Base-by-base conservation (phyloP, 2,797 vertebrate species). In the Peromyscus melanophrys region DNA sequence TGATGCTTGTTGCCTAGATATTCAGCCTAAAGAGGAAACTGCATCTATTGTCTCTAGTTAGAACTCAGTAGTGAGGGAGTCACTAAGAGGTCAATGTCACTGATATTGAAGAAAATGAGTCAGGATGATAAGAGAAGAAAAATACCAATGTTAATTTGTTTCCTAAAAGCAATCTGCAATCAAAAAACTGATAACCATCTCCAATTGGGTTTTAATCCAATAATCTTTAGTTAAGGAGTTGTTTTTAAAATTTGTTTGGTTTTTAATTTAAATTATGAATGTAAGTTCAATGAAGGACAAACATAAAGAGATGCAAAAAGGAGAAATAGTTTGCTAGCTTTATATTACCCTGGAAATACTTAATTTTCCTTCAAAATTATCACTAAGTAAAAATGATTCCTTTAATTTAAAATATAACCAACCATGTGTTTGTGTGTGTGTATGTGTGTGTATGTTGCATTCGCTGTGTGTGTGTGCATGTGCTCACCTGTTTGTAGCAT, bases 241-340 rank as follows among this genome's bases (percentile, higher is more conserved):
- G 2, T 52, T 71, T 4, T 52, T 34, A 75, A 55, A 65, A 27
- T 65, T 73, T 9, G 0, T 31, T 81, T 92, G 43, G 9, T 81
- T 93, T 92, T 90, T 65, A 86, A 40, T 17, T 89, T 96, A 89
- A 95, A 59, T 69, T 89, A 78, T 63, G 65, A 96, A 78, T 3
- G 19, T 12, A 90, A 34, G 0, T 6, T 67, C 23, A 63, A n/a
- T 34, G 88, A 86, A 3, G 34, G 5, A 73, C 67, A 37, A 49
- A 49, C 6, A 31, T 13, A 82, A 49, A 25, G 11, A 84, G 6
- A 49, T 59, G 1, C 89, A 37, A 37, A 92, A 94, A 2, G 5
- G 57, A 88, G 1, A 90, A 11, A 77, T 9, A 85, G 67, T 1
- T 55, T 1, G 34, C 1, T 4, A 63, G 4, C 9, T 82, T 34